Conservation (phyloP, 2,797 vertebrate species). For the Eulemur mongoz region DNA sequence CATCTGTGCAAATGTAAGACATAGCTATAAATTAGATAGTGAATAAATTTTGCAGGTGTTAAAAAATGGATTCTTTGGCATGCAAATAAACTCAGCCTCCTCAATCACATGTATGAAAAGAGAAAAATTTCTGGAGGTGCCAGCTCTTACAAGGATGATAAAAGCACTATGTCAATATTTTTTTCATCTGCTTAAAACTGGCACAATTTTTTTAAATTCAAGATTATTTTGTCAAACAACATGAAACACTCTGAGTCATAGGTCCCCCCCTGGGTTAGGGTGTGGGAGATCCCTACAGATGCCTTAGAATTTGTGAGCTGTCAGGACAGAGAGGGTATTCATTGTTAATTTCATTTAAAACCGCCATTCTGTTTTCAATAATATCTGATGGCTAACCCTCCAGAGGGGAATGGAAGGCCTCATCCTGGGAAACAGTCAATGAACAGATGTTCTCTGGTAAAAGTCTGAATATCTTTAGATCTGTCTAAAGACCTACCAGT, state of each 20-base stretch:
- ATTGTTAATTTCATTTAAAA: background rate
- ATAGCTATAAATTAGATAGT: background rate
- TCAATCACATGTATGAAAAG: background rate
- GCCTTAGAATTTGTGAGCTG: background rate
- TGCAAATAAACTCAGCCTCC: slow-evolving; percentile 40
- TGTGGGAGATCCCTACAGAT: background rate
- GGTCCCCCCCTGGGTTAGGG: background rate
- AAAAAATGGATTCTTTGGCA: slow-evolving; percentile 46
- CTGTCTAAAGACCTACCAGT: background rate
- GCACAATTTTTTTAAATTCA: background rate
- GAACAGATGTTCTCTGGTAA: background rate
- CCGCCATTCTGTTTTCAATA: background rate
- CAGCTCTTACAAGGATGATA: slow-evolving; percentile 20
- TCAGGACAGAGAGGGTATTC: background rate
- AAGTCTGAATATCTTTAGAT: background rate
- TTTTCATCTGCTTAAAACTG: background rate
- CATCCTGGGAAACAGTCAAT: background rate
- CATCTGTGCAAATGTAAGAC: background rate
- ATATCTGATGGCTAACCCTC: background rate
- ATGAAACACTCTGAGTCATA: background rate
- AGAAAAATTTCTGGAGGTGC: background rate
- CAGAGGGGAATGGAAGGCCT: background rate
- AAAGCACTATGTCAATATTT: background rate
- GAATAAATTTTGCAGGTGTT: slow-evolving; percentile 41
- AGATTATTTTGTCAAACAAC: background rate